Percentiles rank a stretch among this genome's conserved stretches.
phyloP scores from a whole-genome alignment of 2,113 vertebrate species.

The Barnardius zonarius region DNA sequence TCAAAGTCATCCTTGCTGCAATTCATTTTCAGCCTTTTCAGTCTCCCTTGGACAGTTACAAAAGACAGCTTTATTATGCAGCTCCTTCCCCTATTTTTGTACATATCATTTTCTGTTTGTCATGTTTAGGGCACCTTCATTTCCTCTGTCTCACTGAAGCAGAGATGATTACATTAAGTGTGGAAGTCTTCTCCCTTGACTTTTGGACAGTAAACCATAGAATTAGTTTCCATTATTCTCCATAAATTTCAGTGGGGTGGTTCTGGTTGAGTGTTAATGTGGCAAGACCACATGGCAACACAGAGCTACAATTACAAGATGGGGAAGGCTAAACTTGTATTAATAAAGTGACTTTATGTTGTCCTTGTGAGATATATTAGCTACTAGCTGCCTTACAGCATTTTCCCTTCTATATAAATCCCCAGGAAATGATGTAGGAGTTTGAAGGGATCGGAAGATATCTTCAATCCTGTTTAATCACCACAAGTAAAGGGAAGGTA shows the following conservation, averaged over 20 bases:
- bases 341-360: slow-evolving; percentile 37
- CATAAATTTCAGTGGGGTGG: not conserved
- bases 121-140: slow-evolving; percentile 28
- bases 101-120: slow-evolving; percentile 34
- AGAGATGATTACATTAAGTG: slow-evolving; percentile 7
- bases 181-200: not conserved
- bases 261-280: not conserved
- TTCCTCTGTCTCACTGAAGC: slow-evolving; percentile 16
- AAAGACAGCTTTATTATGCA: slow-evolving; percentile 48
- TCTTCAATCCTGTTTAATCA: slow-evolving; percentile 40
- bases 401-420: slow-evolving; percentile 2
- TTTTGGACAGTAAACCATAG: not conserved
- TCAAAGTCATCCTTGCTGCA: slow-evolving; percentile 28
- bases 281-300: not conserved
- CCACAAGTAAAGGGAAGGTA: not conserved
- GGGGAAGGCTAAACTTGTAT: not conserved
- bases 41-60: slow-evolving; percentile 44
- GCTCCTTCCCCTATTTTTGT: slow-evolving; percentile 13
- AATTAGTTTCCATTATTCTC: slow-evolving; percentile 43
- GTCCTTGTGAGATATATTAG: slow-evolving; percentile 43
- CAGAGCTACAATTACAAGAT: not conserved
- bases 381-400: slow-evolving; percentile 7
- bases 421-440: not conserved
- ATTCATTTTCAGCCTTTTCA: slow-evolving; percentile 23
- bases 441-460: not conserved